phyloP scores from a whole-genome alignment of 2,888 invertebrate genomes.

The Chelonus formosanus region DNA sequence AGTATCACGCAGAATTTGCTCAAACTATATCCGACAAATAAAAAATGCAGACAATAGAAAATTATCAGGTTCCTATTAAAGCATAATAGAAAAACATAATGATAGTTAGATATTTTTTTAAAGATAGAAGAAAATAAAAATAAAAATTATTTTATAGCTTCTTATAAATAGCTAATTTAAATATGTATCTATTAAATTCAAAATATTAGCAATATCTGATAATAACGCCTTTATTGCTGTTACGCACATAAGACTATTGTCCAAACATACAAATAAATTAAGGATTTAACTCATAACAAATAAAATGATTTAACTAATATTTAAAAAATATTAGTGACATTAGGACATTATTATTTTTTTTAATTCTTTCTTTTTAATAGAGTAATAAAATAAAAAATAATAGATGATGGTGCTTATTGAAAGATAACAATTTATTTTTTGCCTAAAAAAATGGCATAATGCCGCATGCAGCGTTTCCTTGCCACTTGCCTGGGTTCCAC shows the following conservation, averaged over 20 bases:
- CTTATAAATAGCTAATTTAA: neutral
- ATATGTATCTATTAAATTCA: slow-evolving; percentile 3
- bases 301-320: neutral
- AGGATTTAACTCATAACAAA: slow-evolving; percentile 5
- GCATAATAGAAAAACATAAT: neutral
- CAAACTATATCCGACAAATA: slow-evolving; percentile 56
- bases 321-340: neutral
- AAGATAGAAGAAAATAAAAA: neutral
- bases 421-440: slow-evolving; percentile 43
- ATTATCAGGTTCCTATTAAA: neutral
- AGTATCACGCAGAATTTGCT: slow-evolving; percentile 54
- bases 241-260: slow-evolving; percentile 1
- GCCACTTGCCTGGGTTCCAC: slow-evolving; percentile 36
- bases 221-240: slow-evolving; percentile 7
- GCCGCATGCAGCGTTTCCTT: slow-evolving; percentile 39
- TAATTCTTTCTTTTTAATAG: slow-evolving; percentile 9
- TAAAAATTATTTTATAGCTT: slow-evolving; percentile 6
- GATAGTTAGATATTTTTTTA: slow-evolving; percentile 4
- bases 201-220: neutral
- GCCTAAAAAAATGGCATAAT: slow-evolving; percentile 40
- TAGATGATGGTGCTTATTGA: slow-evolving; percentile 40
- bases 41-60: slow-evolving; percentile 50
- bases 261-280: slow-evolving; percentile 10
- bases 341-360: slow-evolving; percentile 1
- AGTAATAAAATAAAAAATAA: slow-evolving; percentile 41